Evolutionary conservation across 2,888 invertebrate species (phyloP).

Genomic region (Leucophenga maculata): DNA sequence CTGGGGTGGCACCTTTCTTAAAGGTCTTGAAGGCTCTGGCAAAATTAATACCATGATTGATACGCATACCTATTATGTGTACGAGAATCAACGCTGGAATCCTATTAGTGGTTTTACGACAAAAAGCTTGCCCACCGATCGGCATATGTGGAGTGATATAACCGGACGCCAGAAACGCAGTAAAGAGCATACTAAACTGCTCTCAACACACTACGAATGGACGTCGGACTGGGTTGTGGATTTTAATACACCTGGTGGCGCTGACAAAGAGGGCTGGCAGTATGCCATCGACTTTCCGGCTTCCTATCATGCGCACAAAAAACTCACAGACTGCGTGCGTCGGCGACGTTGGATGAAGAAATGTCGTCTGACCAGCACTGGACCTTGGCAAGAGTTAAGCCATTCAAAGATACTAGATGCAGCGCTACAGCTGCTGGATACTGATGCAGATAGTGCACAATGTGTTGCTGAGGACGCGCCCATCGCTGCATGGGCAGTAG

Average conservation of each 20-base stretch:
- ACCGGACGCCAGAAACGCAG: slow-evolving; percentile 88
- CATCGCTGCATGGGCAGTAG: slow-evolving; percentile 87
- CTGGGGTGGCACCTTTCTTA: slow-evolving; percentile 88
- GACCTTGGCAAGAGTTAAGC: slow-evolving; percentile 92
- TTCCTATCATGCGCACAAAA: slow-evolving; percentile 87
- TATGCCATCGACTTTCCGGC: slow-evolving; percentile 94
- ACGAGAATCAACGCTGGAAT: slow-evolving; percentile 96
- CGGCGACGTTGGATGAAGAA: slow-evolving; percentile 87
- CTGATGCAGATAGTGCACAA: slow-evolving; percentile 61
- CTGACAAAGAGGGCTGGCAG: slow-evolving; percentile 94
- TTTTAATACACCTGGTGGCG: slow-evolving; percentile 90
- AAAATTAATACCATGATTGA: slow-evolving; percentile 85
- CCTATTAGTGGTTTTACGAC: slow-evolving; percentile 91
- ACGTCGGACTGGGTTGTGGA: slow-evolving; percentile 93
- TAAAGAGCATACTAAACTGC: slow-evolving; percentile 87
- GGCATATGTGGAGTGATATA: slow-evolving; percentile 93
- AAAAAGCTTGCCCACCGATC: slow-evolving; percentile 87
- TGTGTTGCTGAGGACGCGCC: slow-evolving; percentile 69
- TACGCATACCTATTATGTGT: slow-evolving; percentile 88
- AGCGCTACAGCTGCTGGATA: slow-evolving; percentile 79
- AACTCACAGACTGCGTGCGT: slow-evolving; percentile 91
- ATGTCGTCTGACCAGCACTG: slow-evolving; percentile 85
- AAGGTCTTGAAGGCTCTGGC: slow-evolving; percentile 76
- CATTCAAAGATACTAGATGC: slow-evolving; percentile 88
- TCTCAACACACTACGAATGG: slow-evolving; percentile 93